Conservation (phyloP, 2,797 vertebrate species). For the Helicolenus hilgendorfi region DNA sequence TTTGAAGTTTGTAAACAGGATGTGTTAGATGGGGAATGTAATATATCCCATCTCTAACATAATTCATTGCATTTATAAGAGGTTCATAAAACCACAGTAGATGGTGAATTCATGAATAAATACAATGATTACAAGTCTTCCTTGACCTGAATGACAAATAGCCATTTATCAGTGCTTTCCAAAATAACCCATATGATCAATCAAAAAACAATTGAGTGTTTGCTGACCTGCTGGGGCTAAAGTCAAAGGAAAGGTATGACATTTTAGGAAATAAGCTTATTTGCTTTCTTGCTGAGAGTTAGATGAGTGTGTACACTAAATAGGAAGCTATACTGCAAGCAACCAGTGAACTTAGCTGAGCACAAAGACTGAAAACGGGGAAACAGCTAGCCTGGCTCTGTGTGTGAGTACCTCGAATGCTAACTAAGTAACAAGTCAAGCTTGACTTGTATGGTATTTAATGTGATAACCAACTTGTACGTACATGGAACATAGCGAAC, state of each 20-base stretch:
- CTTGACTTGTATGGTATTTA: too few relatives aligned
- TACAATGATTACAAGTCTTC: neutral
- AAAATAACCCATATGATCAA: neutral
- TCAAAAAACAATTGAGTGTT: neutral
- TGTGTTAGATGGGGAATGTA: conserved; percentile 15
- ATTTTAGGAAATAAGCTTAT: neutral
- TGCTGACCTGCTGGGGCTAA: neutral
- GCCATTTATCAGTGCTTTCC: neutral
- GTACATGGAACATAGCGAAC: too few relatives aligned
- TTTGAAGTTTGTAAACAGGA: conserved; percentile 68
- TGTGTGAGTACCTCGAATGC: too few relatives aligned
- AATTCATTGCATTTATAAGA: conserved; percentile 3
- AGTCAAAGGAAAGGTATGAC: neutral
- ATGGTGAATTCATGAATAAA: conserved; percentile 8
- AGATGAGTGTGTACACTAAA: neutral
- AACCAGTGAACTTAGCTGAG: too few relatives aligned
- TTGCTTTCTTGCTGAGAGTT: neutral
- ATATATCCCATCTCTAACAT: conserved; percentile 10
- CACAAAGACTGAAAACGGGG: too few relatives aligned
- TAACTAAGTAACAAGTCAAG: too few relatives aligned
- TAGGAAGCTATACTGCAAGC: too few relatives aligned
- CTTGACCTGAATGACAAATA: neutral
- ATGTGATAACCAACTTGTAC: too few relatives aligned
- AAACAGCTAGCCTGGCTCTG: too few relatives aligned
- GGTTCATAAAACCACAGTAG: conserved; percentile 18